Conservation (phyloP, 35 echinoderm and acorn worm genomes). For the Nesometra sesokonis region DNA sequence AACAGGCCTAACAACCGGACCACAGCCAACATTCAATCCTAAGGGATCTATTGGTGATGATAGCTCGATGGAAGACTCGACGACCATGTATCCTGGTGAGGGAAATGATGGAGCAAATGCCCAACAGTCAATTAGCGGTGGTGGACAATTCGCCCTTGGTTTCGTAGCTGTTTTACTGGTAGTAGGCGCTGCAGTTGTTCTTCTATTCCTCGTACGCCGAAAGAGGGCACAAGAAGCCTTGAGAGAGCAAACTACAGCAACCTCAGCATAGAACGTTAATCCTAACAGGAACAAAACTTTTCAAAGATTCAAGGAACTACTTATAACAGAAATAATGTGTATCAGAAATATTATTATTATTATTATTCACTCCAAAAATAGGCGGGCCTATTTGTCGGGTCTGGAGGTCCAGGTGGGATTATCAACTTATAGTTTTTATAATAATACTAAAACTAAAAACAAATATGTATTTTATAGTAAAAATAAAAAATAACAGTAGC, state of each 20-base stretch:
- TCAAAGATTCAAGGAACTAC: no score
- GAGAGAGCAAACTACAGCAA: not conserved
- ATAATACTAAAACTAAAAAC: not conserved
- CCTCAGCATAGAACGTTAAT: not conserved
- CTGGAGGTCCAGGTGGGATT: not conserved
- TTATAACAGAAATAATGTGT: no score
- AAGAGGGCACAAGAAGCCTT: not conserved
- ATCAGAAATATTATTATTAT: no score
- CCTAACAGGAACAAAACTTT: not conserved
- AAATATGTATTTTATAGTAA: not conserved
- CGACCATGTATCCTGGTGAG: not conserved
- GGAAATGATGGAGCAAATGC: not conserved
- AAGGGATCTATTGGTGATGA: not conserved
- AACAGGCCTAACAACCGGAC: not conserved
- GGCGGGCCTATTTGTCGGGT: not conserved
- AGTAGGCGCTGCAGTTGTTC: not conserved
- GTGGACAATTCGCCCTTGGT: not conserved
- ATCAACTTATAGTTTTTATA: not conserved
- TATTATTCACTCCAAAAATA: not conserved
- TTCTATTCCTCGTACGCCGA: not conserved
- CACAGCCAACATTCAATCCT: not conserved
- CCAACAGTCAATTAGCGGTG: not conserved
- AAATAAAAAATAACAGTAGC: not conserved
- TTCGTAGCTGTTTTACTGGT: not conserved
- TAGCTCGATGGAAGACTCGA: not conserved